Evolutionary conservation across 2,888 invertebrate genomes (phyloP).

Genomic region (Cybosia mesomella): DNA sequence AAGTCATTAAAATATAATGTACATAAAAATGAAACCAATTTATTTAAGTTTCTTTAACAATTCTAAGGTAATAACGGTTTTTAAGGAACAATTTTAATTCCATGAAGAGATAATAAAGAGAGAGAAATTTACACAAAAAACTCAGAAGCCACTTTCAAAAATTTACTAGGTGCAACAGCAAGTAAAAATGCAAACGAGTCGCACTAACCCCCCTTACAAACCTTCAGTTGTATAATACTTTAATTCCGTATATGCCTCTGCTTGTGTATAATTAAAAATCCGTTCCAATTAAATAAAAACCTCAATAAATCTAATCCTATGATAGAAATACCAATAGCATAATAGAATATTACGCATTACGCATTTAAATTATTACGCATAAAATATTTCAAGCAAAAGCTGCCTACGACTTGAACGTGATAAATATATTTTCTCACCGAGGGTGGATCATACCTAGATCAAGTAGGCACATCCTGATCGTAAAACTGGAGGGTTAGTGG

Average conservation of each 20-base stretch:
- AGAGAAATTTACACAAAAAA: too few relatives aligned
- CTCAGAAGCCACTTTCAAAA: too few relatives aligned
- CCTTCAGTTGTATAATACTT: background rate
- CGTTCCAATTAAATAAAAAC: background rate
- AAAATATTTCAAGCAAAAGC: constrained; percentile 21
- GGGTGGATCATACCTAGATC: constrained; percentile 57
- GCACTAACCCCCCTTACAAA: too few relatives aligned
- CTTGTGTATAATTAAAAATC: background rate
- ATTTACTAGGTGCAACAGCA: too few relatives aligned
- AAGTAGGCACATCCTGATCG: constrained; percentile 65
- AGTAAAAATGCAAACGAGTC: too few relatives aligned
- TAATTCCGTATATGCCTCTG: background rate
- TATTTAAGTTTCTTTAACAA: too few relatives aligned
- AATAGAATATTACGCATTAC: too few relatives aligned
- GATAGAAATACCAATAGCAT: background rate
- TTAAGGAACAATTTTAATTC: too few relatives aligned
- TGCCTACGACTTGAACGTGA: constrained; percentile 9
- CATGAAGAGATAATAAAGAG: too few relatives aligned
- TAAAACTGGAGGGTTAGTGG: constrained; percentile 77
- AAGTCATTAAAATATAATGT: too few relatives aligned
- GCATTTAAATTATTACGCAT: background rate
- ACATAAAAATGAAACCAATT: too few relatives aligned
- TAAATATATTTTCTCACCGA: constrained; percentile 52
- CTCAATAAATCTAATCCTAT: background rate
- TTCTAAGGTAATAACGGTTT: too few relatives aligned